Evolutionary conservation across 53 echinoderm and acorn worm species (phyloP), one percentile per base, ranked within the genome.

Genomic region (Patiria pectinifera): DNA sequence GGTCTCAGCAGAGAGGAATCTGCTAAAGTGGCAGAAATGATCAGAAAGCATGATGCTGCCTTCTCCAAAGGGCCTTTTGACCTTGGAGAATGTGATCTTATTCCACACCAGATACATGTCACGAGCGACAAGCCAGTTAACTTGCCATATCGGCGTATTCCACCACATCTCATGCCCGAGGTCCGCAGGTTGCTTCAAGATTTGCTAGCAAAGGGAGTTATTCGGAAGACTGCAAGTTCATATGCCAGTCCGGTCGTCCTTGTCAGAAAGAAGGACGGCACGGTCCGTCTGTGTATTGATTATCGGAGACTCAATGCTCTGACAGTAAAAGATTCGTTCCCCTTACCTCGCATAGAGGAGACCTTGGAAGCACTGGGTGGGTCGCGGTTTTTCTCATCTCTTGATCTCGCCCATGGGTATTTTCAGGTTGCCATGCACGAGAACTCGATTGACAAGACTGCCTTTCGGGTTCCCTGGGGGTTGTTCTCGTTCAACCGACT

Each of bases 391-490:
- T 94, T 95, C 74, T 92, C 92, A 18, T 93, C 95, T 0, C 83
- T 95, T 5, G 95, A 95, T 74, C 70, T 94, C 58, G 91, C 94
- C 26, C 94, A 94, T 66, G 94, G 95, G 21, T 95, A 95, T 60
- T 95, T 94, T 22, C 95, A 95, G 70, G 92, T 95, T 19, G 69
- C 93, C 44, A 92, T 93, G 93, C 84, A 87, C 26, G 44, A 45
- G 0, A 89, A 92, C 14, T 93, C 93, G 2, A 78, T 95, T 4
- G 77, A 85, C 44, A 70, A 82, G 63, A 95, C 95, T 2, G 95
- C 95, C 2, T 93, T 95, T 59, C 87, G 95, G 5, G 93, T 95
- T 3, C 93, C 95, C 0, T 95, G 95, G 95, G 95, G 95, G 4
- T 82, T 95, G 19, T 95, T 49, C 45, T 91, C 86, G 53, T 95